A percentile compares a stretch with the other conserved stretches of the same genome.
phyloP scores from a whole-genome alignment of 2,888 invertebrate species.

The Zele albiditarsus region DNA sequence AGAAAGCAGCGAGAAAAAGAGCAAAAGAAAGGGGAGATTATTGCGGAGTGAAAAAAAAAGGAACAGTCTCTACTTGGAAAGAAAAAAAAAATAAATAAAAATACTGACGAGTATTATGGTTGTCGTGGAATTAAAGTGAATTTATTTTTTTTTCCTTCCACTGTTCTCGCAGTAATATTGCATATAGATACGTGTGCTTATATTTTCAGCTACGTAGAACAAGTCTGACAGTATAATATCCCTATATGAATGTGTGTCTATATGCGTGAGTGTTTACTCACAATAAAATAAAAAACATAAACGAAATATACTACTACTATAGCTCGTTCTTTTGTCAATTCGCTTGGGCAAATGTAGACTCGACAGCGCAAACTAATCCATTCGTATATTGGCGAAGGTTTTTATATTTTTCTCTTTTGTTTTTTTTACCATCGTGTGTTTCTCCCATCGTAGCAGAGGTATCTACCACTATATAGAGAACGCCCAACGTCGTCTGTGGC shows the following conservation, averaged over 20 bases:
- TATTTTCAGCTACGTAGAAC: slow-evolving; percentile 5
- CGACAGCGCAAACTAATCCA: slow-evolving; percentile 39
- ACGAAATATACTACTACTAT: not conserved
- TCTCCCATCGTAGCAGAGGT: not conserved
- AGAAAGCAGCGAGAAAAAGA: too few relatives aligned
- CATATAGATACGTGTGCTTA: slow-evolving; percentile 1
- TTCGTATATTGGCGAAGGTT: slow-evolving; percentile 36
- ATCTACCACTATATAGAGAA: not conserved
- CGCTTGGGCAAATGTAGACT: slow-evolving; percentile 2
- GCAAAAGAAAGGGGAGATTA: not conserved
- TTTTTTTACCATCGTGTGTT: not conserved
- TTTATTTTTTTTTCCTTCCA: slow-evolving; percentile 36
- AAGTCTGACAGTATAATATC: slow-evolving; percentile 22
- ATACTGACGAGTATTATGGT: slow-evolving; percentile 34
- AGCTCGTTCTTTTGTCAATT: slow-evolving; percentile 34
- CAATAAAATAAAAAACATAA: not conserved
- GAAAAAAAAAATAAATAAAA: slow-evolving; percentile 1
- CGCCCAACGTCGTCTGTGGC: slow-evolving; percentile 6
- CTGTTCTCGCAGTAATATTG: slow-evolving; percentile 19
- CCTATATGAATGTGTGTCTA: slow-evolving; percentile 23
- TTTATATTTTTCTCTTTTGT: slow-evolving; percentile 23
- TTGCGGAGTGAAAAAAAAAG: not conserved
- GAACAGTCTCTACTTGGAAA: not conserved
- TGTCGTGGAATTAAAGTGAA: slow-evolving; percentile 45
- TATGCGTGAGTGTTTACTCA: slow-evolving; percentile 3